Conservation (phyloP, 2,113 vertebrate genomes). For the Psilopsiagon aymara region DNA sequence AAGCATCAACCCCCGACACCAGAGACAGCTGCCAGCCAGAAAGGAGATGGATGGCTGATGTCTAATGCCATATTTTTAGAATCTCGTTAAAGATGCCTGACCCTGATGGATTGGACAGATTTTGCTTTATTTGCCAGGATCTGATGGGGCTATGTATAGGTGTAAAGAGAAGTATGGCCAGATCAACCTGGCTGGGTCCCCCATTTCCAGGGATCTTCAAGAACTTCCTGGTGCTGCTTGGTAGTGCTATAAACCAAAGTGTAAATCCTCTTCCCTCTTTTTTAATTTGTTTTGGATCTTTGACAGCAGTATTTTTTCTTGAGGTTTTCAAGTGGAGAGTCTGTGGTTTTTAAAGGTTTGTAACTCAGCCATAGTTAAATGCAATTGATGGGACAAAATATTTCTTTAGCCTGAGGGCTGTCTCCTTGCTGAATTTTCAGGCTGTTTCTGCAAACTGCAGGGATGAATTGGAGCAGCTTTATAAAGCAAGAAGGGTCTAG, state of each 20-base stretch:
- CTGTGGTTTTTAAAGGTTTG: background rate
- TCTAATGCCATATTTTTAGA: rapidly evolving
- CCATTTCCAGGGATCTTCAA: background rate
- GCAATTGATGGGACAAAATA: background rate
- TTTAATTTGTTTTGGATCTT: background rate
- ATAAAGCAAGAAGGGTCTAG: background rate
- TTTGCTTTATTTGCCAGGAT: background rate
- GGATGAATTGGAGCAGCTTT: background rate
- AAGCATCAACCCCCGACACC: background rate
- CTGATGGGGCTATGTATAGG: background rate
- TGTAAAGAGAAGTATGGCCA: background rate
- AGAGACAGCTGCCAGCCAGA: background rate
- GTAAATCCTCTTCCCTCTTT: background rate
- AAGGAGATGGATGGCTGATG: background rate
- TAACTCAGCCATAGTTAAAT: background rate
- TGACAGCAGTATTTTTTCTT: background rate
- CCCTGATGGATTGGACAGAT: background rate
- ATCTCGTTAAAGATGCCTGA: background rate
- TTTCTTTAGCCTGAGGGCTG: constrained; percentile 8
- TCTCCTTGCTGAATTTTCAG: background rate
- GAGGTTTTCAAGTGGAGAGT: background rate
- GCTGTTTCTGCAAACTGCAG: background rate
- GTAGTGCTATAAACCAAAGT: background rate
- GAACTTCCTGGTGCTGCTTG: background rate
- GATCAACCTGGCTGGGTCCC: background rate